phyloP scores from a whole-genome alignment of 2,888 invertebrate species.

The Carcina quercana region DNA sequence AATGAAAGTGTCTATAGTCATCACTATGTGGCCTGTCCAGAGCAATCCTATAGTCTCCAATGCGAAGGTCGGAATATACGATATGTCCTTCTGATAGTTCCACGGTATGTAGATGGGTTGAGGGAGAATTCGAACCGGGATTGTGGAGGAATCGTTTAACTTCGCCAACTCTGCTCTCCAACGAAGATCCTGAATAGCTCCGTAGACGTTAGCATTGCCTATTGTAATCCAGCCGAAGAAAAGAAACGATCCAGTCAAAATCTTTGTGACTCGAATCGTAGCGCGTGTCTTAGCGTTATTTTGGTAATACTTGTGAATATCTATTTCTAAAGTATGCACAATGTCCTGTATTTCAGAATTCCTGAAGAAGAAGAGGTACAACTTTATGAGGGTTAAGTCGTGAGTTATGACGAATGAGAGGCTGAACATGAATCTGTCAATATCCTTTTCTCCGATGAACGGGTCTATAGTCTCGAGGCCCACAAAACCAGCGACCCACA shows the following conservation, averaged over 20 bases:
- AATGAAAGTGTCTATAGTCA: conserved; percentile 63
- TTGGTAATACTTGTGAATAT: conserved; percentile 49
- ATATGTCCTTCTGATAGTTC: conserved; percentile 46
- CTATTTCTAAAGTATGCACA: conserved; percentile 49
- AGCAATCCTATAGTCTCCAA: conserved; percentile 55
- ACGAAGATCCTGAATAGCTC: conserved; percentile 47
- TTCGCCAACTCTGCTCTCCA: conserved; percentile 45
- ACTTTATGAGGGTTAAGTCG: conserved; percentile 56
- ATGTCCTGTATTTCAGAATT: conserved; percentile 54
- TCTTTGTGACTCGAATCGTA: conserved; percentile 43
- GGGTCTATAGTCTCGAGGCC: conserved; percentile 65
- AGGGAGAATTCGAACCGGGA: conserved; percentile 46
- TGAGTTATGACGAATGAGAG: conserved; percentile 65
- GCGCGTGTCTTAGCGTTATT: conserved; percentile 38
- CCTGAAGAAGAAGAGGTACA: conserved; percentile 59
- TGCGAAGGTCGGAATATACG: conserved; percentile 49
- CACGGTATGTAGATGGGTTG: conserved; percentile 67
- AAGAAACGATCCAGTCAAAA: conserved; percentile 47
- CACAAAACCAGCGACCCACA: conserved; percentile 62
- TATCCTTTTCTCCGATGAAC: conserved; percentile 58
- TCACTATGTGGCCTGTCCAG: conserved; percentile 66
- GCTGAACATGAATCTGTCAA: conserved; percentile 64
- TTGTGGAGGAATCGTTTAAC: conserved; percentile 34
- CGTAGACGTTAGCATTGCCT: conserved; percentile 51
- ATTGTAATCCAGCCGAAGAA: conserved; percentile 66